phyloP scores from a whole-genome alignment of 2,888 invertebrate genomes.

The Meandrusa payeni region DNA sequence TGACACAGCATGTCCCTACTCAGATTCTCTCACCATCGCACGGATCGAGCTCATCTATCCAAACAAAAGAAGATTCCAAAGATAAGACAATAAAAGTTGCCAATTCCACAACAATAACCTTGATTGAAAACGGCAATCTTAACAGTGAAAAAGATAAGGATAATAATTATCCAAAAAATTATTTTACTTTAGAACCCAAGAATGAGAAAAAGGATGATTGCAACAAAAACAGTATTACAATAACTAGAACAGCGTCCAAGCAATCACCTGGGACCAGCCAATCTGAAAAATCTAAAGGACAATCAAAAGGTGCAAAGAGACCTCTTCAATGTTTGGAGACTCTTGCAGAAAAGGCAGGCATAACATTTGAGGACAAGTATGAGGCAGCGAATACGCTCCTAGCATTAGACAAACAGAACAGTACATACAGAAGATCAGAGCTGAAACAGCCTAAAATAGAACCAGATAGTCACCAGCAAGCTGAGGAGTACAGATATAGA shows the following conservation, averaged over 20 bases:
- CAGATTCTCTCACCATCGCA: slow-evolving; percentile 61
- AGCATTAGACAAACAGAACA: slow-evolving; percentile 84
- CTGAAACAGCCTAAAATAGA: slow-evolving; percentile 64
- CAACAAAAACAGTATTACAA: slow-evolving; percentile 76
- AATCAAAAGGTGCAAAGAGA: slow-evolving; percentile 54
- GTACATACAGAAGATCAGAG: slow-evolving; percentile 63
- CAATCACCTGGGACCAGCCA: slow-evolving; percentile 53
- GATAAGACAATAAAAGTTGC: slow-evolving; percentile 69
- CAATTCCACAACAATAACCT: slow-evolving; percentile 70
- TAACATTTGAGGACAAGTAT: slow-evolving; percentile 87
- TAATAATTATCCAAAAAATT: slow-evolving; percentile 61
- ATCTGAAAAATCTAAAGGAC: slow-evolving; percentile 54
- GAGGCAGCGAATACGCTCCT: slow-evolving; percentile 84
- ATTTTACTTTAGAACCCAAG: slow-evolving; percentile 68
- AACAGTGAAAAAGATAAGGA: slow-evolving; percentile 69
- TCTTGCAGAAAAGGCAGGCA: slow-evolving; percentile 86
- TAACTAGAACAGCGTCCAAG: slow-evolving; percentile 65
- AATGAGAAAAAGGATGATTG: slow-evolving; percentile 70
- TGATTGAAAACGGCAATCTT: slow-evolving; percentile 60
- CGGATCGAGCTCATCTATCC: slow-evolving; percentile 43
- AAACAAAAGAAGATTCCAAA: slow-evolving; percentile 62
- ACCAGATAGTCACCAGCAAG: slow-evolving; percentile 53
- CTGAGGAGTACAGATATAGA: slow-evolving; percentile 65
- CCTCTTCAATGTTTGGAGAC: slow-evolving; percentile 86
- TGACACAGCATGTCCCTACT: slow-evolving; percentile 66